Base-by-base conservation (phyloP, 2,888 invertebrate genomes). In the Nemapogon koenigi region DNA sequence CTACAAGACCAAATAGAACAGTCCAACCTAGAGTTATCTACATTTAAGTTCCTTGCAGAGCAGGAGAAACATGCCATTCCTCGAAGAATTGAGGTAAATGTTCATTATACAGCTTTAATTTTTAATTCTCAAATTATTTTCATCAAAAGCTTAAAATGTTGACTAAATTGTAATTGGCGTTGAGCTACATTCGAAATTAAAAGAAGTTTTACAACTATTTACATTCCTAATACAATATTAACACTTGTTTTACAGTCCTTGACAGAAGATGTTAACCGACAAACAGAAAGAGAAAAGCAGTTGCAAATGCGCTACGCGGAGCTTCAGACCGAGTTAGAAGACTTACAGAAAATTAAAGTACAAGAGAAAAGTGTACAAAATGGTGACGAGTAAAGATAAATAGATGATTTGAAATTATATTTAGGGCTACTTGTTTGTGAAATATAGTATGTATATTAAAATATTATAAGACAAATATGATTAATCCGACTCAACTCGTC, bases 31-130 rank as follows among this genome's bases (percentile, higher is more conserved):
- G 97, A 99, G 55, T 68, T 91, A 44, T 91, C 92, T 19, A 97
- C 97, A 0, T 97, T 97, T 62, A 88, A 89, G 54, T 91, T 92
- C 64, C 81, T 98, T 27, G 88, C 92, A 44, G 88, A 90, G 38
- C 93, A 95, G 62, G 97, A 98, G 70, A 86, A 87, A 49, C 86
- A 88, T 14, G 97, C 97, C 15, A 87, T 97, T 53, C 94, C 96
- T 1, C 86, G 94, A 45, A 83, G 97, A 56, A 83, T 97, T 57
- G 92, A 93, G 81, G 91, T 91, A 62, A 53, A 46, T 39, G 15
- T 18, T 10, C 18, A 3, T 27, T 27, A 11, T 27, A 4, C 13
- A 4, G n/a, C n/a, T n/a, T n/a, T n/a, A n/a, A n/a, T n/a, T n/a
- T n/a, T n/a, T n/a, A n/a, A n/a, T n/a, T n/a, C n/a, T n/a, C n/a